Conservation (phyloP, 37 sponge, comb jelly and placozoan species). For the Aplysina aerophoba region DNA sequence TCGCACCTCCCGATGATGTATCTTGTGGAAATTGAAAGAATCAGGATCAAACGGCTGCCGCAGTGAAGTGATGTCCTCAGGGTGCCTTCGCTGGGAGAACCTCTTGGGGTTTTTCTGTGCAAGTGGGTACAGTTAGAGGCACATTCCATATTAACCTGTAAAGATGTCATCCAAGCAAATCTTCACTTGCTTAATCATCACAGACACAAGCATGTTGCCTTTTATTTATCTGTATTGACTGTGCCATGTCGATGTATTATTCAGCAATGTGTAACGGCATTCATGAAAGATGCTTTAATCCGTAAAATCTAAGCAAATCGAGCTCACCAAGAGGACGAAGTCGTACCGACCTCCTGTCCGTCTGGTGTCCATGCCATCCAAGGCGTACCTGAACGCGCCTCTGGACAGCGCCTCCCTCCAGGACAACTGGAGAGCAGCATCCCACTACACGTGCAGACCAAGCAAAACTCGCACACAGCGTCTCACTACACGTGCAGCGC, state of each 20-base stretch:
- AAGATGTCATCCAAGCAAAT: not conserved
- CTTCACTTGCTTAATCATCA: too few relatives aligned
- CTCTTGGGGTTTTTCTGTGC: slow-evolving; percentile 74
- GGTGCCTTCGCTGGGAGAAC: slow-evolving; percentile 66
- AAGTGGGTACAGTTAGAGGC: not conserved
- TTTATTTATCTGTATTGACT: too few relatives aligned
- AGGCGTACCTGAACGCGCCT: slow-evolving; percentile 68
- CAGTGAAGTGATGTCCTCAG: slow-evolving; percentile 52
- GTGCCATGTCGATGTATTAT: too few relatives aligned
- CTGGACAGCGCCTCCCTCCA: slow-evolving; percentile 63
- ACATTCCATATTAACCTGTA: not conserved
- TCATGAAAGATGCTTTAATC: too few relatives aligned
- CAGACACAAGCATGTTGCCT: too few relatives aligned
- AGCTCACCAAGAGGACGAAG: slow-evolving; percentile 59
- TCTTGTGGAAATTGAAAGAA: slow-evolving; percentile 77
- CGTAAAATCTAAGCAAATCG: not conserved
- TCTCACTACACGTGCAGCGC: too few relatives aligned
- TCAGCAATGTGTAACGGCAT: too few relatives aligned
- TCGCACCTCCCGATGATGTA: slow-evolving; percentile 48
- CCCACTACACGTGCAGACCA: slow-evolving; percentile 13
- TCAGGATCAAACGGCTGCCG: slow-evolving; percentile 66
- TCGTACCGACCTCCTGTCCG: slow-evolving; percentile 52
- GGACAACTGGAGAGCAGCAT: slow-evolving; percentile 34
- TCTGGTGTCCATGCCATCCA: slow-evolving; percentile 49
- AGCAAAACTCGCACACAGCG: too few relatives aligned